phyloP scores from a whole-genome alignment of 2,888 invertebrate species.

The Microplitis deprimator region DNA sequence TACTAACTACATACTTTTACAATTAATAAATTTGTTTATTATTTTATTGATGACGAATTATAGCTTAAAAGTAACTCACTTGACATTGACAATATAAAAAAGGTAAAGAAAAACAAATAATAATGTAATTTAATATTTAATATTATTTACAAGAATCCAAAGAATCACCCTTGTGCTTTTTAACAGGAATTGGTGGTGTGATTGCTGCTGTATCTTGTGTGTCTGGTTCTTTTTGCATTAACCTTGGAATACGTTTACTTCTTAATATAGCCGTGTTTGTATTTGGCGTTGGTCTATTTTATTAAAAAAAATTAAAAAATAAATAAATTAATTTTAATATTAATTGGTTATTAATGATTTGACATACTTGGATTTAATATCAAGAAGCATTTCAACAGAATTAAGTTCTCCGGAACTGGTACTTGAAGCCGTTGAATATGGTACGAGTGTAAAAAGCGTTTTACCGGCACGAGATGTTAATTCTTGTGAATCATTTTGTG shows the following conservation, averaged over 20 bases:
- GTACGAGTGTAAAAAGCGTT: conserved; percentile 57
- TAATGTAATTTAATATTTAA: conserved; percentile 36
- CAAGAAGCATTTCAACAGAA: conserved; percentile 55
- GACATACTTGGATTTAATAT: conserved; percentile 57
- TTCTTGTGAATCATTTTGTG: conserved; percentile 6
- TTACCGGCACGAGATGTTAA: conserved; percentile 42
- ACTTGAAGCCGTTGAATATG: conserved; percentile 51
- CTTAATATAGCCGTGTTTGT: conserved; percentile 64
- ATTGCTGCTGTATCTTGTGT: conserved; percentile 54
- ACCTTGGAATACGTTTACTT: conserved; percentile 65
- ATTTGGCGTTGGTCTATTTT: conserved; percentile 9
- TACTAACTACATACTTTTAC: conserved; percentile 69
- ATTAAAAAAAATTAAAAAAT: conserved; percentile 19
- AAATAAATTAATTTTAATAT: conserved; percentile 8
- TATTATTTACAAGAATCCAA: conserved; percentile 69
- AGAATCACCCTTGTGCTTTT: conserved; percentile 66
- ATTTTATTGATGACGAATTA: conserved; percentile 34
- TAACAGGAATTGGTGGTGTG: conserved; percentile 42
- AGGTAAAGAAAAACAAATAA: conserved; percentile 46
- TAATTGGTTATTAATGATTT: neutral
- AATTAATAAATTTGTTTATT: conserved; percentile 60
- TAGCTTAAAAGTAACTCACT: no score
- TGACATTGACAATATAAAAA: no score
- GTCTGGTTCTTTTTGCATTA: conserved; percentile 60
- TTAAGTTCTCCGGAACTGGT: conserved; percentile 49